Evolutionary conservation across 2,888 invertebrate genomes (phyloP).

Genomic region (Troides oblongomaculatus): DNA sequence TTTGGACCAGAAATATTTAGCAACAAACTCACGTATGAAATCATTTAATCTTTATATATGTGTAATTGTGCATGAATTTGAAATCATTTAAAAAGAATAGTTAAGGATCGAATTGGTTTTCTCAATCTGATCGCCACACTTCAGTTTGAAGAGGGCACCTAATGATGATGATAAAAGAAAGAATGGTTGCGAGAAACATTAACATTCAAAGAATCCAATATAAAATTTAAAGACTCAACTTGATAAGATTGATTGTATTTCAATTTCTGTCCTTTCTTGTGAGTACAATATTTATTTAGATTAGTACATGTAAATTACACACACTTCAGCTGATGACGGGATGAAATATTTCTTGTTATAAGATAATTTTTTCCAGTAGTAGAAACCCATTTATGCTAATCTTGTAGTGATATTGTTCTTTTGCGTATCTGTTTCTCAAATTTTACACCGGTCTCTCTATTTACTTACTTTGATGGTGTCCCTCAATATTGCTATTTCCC

Average conservation of each 20-base stretch:
- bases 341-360: background rate
- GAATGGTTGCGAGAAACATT: background rate
- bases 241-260: background rate
- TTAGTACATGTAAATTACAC: background rate
- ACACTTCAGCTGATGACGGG: background rate
- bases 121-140: too few species aligned
- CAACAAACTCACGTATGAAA: too few species aligned
- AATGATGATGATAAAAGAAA: background rate
- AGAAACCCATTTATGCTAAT: too few species aligned
- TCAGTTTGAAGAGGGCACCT: too few species aligned
- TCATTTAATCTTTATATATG: too few species aligned
- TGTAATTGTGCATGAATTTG: too few species aligned
- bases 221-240: background rate
- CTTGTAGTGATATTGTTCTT: too few species aligned
- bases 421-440: background rate
- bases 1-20: too few species aligned
- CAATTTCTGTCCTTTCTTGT: background rate
- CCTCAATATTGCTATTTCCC: slow-evolving; percentile 94
- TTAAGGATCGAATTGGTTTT: too few species aligned
- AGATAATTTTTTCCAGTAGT: background rate
- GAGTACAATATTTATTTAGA: background rate
- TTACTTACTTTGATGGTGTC: slow-evolving; percentile 92
- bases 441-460: background rate
- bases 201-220: too few species aligned
- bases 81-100: too few species aligned